phyloP scores from a whole-genome alignment of 2,888 invertebrate species.

The Mesodorylaimus sp. region DNA sequence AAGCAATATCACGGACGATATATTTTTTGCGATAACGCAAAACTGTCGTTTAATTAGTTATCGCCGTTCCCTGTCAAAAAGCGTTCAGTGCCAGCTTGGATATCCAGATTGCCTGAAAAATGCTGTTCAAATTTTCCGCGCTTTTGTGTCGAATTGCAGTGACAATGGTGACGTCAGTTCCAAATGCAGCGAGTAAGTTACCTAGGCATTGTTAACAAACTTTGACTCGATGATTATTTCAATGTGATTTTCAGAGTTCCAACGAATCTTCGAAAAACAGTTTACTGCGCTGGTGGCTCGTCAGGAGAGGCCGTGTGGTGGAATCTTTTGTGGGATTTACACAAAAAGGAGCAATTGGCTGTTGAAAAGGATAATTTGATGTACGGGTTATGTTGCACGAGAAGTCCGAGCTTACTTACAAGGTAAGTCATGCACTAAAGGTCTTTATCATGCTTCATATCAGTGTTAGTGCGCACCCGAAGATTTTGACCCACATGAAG shows the following conservation, averaged over 20 bases:
- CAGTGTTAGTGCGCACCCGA: too few species aligned
- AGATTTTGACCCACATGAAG: too few species aligned
- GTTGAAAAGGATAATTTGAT: constrained; percentile 1
- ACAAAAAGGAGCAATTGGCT: neutral
- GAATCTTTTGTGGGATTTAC: constrained; percentile 1
- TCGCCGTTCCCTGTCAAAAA: neutral
- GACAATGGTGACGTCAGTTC: neutral
- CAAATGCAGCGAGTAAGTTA: too few species aligned
- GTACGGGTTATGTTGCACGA: neutral
- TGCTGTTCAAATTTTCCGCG: neutral
- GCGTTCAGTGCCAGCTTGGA: neutral
- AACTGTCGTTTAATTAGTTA: too few species aligned
- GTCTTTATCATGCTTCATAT: neutral
- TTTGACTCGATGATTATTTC: too few species aligned
- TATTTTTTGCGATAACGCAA: too few species aligned
- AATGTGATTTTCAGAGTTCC: neutral
- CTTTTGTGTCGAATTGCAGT: neutral
- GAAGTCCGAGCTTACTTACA: neutral
- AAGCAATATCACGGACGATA: too few species aligned
- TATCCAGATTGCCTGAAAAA: neutral
- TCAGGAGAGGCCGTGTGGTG: neutral
- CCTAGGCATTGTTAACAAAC: too few species aligned
- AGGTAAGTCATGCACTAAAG: neutral
- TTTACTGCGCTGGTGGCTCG: constrained; percentile 3
- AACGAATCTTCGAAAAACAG: neutral